Evolutionary conservation across 2,797 vertebrate genomes (phyloP), one percentile per base, ranked within the genome.

Genomic region (Muraenolepis orangiensis): DNA sequence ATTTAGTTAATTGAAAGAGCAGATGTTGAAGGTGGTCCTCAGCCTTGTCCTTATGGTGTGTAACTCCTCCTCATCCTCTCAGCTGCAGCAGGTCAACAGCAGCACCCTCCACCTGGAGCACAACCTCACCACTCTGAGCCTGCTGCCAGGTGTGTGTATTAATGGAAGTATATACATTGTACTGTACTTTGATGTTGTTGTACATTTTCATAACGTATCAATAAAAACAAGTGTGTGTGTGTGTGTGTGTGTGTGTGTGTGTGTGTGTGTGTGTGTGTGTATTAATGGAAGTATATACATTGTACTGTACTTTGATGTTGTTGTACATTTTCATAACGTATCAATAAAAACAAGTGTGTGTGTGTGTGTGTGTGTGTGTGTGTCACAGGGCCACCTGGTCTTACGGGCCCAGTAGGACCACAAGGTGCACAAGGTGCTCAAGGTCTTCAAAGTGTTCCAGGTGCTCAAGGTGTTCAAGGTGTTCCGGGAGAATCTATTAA

Each of bases 81-180:
- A 73, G 11, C 42, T 92, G 75, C 66, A 6, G 4, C 72, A 70
- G 74, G 74, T 92, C 26, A 91, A 91, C 70, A 74, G 5, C 73
- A 91, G 82, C 71, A 79, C 78, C 46, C 26, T 34, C 3, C 71
- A 6, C 14, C 83, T 91, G 80, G 76, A 87, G 23, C 38, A n/a
- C 10, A 80, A 79, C 46, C 26, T 96, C 81, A 84, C 66, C 0
- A 86, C 77, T 75, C 76, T 95, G 74, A 90, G 76, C 16, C 57
- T 12, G 51, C 61, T 2, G 69, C 38, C 91, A 94, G 94, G 95
- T 95, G 11, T 12, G 36, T 64, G 26, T 64, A 64, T 12, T 64
- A 57, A 6, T n/a, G 8, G 6, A 23, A 57, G 20, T 57, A 57
- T n/a, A 57, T n/a, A 57, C 6, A 57, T 57, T 10, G n/a, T 23